Evolutionary conservation across 1,140 invertebrate species (phyloP), one percentile per base, ranked within the genome.

Genomic region (Zaprionus taronus): DNA sequence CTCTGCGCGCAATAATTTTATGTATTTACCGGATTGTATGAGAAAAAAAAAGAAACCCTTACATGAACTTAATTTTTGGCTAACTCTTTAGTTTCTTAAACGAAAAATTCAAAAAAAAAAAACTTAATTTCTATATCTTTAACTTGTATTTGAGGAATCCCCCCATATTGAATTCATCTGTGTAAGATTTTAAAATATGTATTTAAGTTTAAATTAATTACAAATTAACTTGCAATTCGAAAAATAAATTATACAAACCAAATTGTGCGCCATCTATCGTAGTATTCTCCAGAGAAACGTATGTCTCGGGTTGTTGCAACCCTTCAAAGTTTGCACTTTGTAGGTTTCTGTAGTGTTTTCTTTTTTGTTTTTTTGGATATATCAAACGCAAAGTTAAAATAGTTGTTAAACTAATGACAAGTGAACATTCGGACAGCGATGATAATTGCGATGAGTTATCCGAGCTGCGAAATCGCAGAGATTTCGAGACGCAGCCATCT

Each of bases 1-100:
- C 34, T 22, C 85, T 75, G 73, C 85, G 85, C 85, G 85, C 85
- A 90, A 90, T 91, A 85, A 91, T 90, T 55, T 82, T 90, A 85
- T 82, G 76, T 71, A 79, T 72, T 72, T 75, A 71, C 24, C 71
- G 72, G 72, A 62, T 44, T 47, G 63, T 58, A 72, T 31, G 69
- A 26, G 55, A 56, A 17, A 57, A 17, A 57, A 56, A 73, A 38
- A 38, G 12, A 38, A 38, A 38, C 14, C 14, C 12, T 64, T 2
- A 38, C 4, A 38, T 12, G 1, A 67, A 44, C 55, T 57, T 47
- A 17, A 47, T 47, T 17, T 7, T 47, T 47, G 31, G 31, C 31
- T 47, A 17, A n/a, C 17, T 47, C 5, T 38, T 38, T 38, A 14
- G 12, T 38, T 47, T 7, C 17, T 47, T 47, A 9, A 17, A 17